phyloP scores from a whole-genome alignment of 2,797 vertebrate genomes.

The Alcedo quadribrachys region DNA sequence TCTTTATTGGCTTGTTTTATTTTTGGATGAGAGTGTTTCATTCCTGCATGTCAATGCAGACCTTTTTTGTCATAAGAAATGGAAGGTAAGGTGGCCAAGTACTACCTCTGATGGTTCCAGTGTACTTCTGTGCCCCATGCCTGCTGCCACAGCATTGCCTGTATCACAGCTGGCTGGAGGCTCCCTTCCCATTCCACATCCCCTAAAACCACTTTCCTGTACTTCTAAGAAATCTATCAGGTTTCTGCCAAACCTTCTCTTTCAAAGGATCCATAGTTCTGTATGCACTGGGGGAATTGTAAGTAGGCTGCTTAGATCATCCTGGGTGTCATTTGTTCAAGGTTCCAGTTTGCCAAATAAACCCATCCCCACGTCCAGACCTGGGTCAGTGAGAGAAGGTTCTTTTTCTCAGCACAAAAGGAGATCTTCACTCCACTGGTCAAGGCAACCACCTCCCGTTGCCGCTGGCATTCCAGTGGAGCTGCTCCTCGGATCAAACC shows the following conservation, averaged over 20 bases:
- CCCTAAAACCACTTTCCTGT: background rate
- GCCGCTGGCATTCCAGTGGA: background rate
- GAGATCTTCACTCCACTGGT: background rate
- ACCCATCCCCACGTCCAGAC: background rate
- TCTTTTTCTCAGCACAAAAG: background rate
- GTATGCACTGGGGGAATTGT: background rate
- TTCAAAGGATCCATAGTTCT: background rate
- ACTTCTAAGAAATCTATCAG: background rate
- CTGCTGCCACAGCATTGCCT: background rate
- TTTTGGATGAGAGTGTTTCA: background rate
- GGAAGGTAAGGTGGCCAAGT: background rate
- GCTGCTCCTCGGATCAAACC: accelerated
- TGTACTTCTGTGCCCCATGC: background rate
- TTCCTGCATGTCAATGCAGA: background rate
- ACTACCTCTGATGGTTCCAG: background rate
- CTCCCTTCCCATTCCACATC: background rate
- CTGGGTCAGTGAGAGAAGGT: background rate
- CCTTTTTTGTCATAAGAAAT: background rate
- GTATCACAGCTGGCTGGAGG: background rate
- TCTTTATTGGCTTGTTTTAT: background rate
- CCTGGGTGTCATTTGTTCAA: background rate
- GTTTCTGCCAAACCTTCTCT: background rate
- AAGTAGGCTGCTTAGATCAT: background rate
- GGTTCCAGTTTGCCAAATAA: background rate
- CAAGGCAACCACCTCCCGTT: background rate